phyloP scores from a whole-genome alignment of 2,888 invertebrate genomes.

The Peribatodes rhomboidaria region DNA sequence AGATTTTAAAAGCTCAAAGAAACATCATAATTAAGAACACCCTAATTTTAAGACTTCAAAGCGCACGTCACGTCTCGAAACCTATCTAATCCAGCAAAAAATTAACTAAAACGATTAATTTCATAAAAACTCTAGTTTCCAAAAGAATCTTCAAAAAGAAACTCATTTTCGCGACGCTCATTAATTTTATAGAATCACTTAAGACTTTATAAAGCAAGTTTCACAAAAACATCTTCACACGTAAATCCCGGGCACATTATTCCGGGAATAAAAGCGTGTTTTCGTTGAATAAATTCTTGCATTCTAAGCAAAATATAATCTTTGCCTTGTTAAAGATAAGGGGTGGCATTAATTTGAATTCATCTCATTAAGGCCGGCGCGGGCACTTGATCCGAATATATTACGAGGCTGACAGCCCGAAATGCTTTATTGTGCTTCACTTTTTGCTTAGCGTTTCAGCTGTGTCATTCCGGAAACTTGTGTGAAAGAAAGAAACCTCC shows the following conservation, averaged over 20 bases:
- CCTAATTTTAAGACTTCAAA: neutral
- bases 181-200: constrained; percentile 13
- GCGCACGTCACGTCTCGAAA: constrained; percentile 2
- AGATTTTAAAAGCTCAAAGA: neutral
- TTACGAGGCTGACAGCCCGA: constrained; percentile 61
- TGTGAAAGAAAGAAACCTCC: constrained; percentile 1
- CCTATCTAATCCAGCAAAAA: neutral
- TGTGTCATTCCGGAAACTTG: constrained; percentile 5
- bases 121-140: neutral
- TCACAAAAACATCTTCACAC: constrained; percentile 39
- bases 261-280: constrained; percentile 44
- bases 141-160: constrained; percentile 1
- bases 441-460: constrained; percentile 11
- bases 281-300: constrained; percentile 61
- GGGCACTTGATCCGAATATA: constrained; percentile 64
- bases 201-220: constrained; percentile 22
- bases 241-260: constrained; percentile 50
- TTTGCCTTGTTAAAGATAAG: constrained; percentile 64
- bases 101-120: constrained; percentile 9
- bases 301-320: constrained; percentile 65
- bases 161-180: constrained; percentile 15
- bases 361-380: constrained; percentile 64
- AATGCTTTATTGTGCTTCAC: constrained; percentile 55
- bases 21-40: neutral
- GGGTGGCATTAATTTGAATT: constrained; percentile 66